Evolutionary conservation across 1,140 invertebrate genomes (phyloP).

Genomic region (Caenorhabditis latens): DNA sequence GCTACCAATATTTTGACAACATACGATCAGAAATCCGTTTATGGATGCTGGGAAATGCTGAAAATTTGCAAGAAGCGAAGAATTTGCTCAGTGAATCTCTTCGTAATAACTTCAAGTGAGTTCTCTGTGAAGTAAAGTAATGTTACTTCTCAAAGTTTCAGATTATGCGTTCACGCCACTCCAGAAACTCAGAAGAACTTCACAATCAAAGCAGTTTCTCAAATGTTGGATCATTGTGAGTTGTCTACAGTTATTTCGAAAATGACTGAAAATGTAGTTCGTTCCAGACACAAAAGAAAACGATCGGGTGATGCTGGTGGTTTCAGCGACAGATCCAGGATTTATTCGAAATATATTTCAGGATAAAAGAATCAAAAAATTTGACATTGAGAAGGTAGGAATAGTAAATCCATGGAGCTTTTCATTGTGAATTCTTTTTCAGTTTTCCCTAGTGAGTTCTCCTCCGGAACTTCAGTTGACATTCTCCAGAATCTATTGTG

Average conservation of each 20-base stretch:
- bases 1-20: slow-evolving; percentile 18
- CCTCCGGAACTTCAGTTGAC: slow-evolving; percentile 8
- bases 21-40: slow-evolving; percentile 7
- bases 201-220: neutral
- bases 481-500: slow-evolving; percentile 26
- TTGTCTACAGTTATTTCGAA: neutral
- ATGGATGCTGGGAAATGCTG: slow-evolving; percentile 24
- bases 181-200: neutral
- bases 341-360: neutral
- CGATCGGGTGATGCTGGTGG: neutral
- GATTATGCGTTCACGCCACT: slow-evolving; percentile 32
- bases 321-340: neutral
- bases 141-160: neutral
- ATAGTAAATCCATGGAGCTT: neutral
- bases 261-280: neutral
- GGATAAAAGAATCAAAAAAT: neutral
- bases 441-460: slow-evolving; percentile 42
- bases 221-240: slow-evolving; percentile 35
- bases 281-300: slow-evolving; percentile 9
- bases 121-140: neutral
- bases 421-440: neutral
- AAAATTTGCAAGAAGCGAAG: slow-evolving; percentile 34
- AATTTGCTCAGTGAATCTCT: slow-evolving; percentile 4
- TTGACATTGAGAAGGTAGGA: slow-evolving; percentile 1
- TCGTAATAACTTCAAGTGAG: slow-evolving; percentile 16